Percentiles rank a stretch among this genome's conserved stretches.
Evolutionary conservation across 2,113 vertebrate species (phyloP).

Genomic region (Cynoglossus semilaevis): DNA sequence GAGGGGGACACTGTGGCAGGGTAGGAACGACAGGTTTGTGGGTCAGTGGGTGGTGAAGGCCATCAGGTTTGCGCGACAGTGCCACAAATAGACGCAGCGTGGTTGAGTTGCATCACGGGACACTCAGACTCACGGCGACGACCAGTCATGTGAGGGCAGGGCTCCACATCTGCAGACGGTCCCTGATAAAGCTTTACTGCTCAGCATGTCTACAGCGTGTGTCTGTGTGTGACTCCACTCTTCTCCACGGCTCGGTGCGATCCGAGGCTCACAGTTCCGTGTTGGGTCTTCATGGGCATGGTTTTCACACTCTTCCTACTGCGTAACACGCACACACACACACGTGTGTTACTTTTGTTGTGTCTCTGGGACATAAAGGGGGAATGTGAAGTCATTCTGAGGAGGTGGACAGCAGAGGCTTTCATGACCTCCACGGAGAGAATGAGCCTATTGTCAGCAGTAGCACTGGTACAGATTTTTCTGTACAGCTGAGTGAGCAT

Average conservation of each 20-base stretch:
- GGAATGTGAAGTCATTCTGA: conserved; percentile 51
- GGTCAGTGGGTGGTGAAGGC: conserved; percentile 33
- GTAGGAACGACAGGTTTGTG: conserved; percentile 15
- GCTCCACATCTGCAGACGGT: conserved; percentile 4
- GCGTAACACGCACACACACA: conserved; percentile 12
- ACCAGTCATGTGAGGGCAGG: conserved; percentile 5
- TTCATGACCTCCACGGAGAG: conserved; percentile 36
- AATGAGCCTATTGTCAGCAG: conserved; percentile 61
- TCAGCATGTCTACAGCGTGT: conserved; percentile 3
- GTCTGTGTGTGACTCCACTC: conserved; percentile 1
- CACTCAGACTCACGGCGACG: conserved; percentile 18
- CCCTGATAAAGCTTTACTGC: conserved; percentile 21
- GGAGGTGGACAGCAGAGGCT: conserved; percentile 47
- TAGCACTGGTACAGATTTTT: conserved; percentile 19
- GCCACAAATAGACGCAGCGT: conserved; percentile 36
- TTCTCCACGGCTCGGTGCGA: conserved; percentile 26
- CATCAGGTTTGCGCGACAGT: conserved; percentile 18
- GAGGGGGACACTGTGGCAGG: neutral
- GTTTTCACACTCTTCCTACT: neutral
- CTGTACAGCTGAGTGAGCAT: conserved; percentile 15
- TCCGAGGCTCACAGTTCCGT: conserved; percentile 22
- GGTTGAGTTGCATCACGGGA: conserved; percentile 10
- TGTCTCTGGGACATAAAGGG: conserved; percentile 23
- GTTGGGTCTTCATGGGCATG: conserved; percentile 3
- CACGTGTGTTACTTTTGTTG: conserved; percentile 31